phyloP scores from a whole-genome alignment of 2,797 vertebrate genomes.

The Enteromius viviparus region DNA sequence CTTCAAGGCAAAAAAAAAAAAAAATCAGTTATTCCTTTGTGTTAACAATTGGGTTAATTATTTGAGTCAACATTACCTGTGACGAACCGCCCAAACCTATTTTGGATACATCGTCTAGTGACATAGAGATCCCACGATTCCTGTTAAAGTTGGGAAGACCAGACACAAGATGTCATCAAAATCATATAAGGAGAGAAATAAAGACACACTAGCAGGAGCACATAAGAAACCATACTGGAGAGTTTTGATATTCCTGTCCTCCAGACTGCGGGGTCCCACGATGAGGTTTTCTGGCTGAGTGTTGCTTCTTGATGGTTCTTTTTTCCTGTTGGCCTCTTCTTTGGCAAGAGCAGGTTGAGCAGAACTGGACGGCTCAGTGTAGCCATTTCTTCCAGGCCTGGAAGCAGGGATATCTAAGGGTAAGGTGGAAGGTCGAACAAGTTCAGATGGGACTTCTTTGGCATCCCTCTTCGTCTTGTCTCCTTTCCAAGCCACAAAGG shows the following conservation, averaged over 20 bases:
- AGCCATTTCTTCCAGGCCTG: conserved; percentile 58
- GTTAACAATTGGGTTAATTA: not conserved
- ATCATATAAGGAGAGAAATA: not conserved
- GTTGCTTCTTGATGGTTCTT: conserved; percentile 62
- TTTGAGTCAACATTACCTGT: conserved; percentile 6
- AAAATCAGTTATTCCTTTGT: not conserved
- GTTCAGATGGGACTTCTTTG: conserved; percentile 51
- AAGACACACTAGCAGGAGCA: not conserved
- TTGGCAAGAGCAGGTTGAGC: conserved; percentile 78
- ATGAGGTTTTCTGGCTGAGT: conserved; percentile 60
- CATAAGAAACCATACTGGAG: conserved; percentile 66
- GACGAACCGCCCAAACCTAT: conserved; percentile 53
- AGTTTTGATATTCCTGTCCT: conserved; percentile 62
- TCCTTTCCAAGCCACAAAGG: conserved; percentile 66
- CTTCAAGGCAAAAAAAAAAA: not conserved
- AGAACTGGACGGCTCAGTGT: conserved; percentile 67
- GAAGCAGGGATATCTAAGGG: conserved; percentile 65
- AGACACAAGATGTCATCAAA: not conserved
- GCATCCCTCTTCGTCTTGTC: conserved; percentile 65
- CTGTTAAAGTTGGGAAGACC: conserved; percentile 58
- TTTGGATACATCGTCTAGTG: conserved; percentile 69
- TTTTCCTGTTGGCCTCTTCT: conserved; percentile 75
- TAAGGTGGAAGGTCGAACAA: conserved; percentile 80
- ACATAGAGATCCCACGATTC: conserved; percentile 70
- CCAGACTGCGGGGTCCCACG: conserved; percentile 50